Evolutionary conservation across 2,888 invertebrate species (phyloP).

Genomic region (Erpobdella octoculata): DNA sequence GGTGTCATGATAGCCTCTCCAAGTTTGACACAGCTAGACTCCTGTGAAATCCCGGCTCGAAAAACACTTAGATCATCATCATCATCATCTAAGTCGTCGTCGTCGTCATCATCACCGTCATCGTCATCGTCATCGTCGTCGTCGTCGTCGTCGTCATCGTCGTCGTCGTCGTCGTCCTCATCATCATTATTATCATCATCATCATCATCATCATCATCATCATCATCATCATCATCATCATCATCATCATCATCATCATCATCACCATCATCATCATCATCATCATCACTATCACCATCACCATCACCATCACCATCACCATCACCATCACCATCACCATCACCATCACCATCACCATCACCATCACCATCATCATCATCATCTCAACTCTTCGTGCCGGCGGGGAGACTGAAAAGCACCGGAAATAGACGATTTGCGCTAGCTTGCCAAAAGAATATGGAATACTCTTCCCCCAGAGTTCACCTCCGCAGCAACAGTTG

Average conservation of each 20-base stretch:
- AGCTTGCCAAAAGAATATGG: not conserved
- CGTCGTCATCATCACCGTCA: too few relatives aligned
- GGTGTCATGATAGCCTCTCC: too few relatives aligned
- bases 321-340: constrained; percentile 9
- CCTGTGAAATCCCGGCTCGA: too few relatives aligned
- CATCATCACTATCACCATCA: not conserved
- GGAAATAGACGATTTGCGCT: not conserved
- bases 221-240: constrained; percentile 26
- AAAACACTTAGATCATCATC: too few relatives aligned
- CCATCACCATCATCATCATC: not conserved
- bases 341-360: constrained; percentile 2
- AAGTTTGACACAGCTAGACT: too few relatives aligned
- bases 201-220: constrained; percentile 21
- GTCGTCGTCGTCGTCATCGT: too few relatives aligned
- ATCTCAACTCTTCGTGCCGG: not conserved
- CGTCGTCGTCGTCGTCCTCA: too few relatives aligned
- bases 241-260: constrained; percentile 22
- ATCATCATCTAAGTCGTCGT: too few relatives aligned
- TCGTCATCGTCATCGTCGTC: too few relatives aligned
- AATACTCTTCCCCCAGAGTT: not conserved
- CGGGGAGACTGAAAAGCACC: too few relatives aligned
- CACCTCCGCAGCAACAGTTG: not conserved
- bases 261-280: constrained; percentile 4
- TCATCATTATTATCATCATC: not conserved
- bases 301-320: not conserved